Conservation (phyloP, 2,888 invertebrate genomes). For the Orgyia antiqua region DNA sequence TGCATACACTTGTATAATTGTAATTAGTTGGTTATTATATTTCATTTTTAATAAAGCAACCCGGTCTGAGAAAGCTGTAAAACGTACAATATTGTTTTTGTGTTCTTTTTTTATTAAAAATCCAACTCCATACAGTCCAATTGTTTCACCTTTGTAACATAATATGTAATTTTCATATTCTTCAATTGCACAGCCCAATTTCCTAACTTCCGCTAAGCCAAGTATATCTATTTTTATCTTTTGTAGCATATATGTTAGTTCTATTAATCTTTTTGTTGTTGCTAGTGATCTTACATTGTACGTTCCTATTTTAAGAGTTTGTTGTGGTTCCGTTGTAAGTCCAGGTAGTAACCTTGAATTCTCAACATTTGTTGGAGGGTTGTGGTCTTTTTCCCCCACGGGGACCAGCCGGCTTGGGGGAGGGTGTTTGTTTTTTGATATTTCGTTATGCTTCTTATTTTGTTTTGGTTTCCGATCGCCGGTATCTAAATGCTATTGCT, state of each 20-base stretch:
- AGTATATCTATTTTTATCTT: not conserved
- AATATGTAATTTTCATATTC: not conserved
- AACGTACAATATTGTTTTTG: not conserved
- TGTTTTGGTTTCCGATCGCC: not conserved
- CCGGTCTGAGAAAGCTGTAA: not conserved
- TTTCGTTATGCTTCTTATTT: not conserved
- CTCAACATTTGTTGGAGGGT: not conserved
- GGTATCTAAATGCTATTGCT: not conserved
- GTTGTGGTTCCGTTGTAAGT: too few species aligned
- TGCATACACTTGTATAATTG: not conserved
- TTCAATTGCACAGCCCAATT: not conserved
- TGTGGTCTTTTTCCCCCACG: not conserved
- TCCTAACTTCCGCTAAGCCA: not conserved
- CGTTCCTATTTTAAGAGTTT: not conserved
- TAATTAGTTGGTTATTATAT: not conserved
- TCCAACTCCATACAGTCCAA: not conserved
- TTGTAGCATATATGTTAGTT: not conserved
- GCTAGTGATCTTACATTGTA: constrained; percentile 1
- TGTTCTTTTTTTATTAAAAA: not conserved
- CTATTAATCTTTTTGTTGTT: not conserved
- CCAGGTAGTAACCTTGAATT: too few species aligned
- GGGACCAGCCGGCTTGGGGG: constrained; percentile 1
- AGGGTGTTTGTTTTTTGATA: not conserved
- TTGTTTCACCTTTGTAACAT: not conserved
- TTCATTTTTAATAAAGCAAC: not conserved